Conservation (phyloP, 53 echinoderm and acorn worm species). For the Holothuria leucospilota region DNA sequence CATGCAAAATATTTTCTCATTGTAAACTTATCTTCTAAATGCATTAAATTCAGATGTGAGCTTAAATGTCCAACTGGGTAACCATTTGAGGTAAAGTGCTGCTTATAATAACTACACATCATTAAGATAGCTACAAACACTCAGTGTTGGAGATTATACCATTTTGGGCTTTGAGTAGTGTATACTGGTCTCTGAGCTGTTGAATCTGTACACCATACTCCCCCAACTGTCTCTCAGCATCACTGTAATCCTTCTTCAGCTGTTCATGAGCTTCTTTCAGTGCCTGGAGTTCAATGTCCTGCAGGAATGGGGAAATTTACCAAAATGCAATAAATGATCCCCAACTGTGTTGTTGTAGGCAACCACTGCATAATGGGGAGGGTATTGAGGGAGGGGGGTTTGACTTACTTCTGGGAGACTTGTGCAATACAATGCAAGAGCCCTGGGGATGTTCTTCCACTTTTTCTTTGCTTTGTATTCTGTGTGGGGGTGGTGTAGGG, state of each 20-base stretch:
- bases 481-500: constrained; percentile 5
- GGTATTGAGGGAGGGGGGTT: no score
- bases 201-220: constrained; percentile 91
- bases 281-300: constrained; percentile 83
- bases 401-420: no score
- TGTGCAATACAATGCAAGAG: no score
- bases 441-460: constrained; percentile 91
- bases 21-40: no score
- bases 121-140: no score
- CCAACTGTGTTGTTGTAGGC: no score
- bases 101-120: no score
- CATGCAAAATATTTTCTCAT: no score
- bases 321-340: neutral
- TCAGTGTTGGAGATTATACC: constrained; percentile 42
- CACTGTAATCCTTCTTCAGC: constrained; percentile 63
- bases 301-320: neutral
- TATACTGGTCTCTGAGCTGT: constrained; percentile 96
- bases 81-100: no score
- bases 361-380: no score
- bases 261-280: constrained; percentile 66
- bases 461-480: constrained; percentile 74
- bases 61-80: no score
- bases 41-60: no score
- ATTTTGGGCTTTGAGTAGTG: constrained; percentile 92
- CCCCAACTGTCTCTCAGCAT: constrained; percentile 67